Percentiles rank a stretch among this genome's conserved stretches.
These are phyloP conservation scores for Leptinotarsa undecemlineata DNA, from an alignment of 1,140 invertebrate species.

Conservation along the genomic window DNA sequence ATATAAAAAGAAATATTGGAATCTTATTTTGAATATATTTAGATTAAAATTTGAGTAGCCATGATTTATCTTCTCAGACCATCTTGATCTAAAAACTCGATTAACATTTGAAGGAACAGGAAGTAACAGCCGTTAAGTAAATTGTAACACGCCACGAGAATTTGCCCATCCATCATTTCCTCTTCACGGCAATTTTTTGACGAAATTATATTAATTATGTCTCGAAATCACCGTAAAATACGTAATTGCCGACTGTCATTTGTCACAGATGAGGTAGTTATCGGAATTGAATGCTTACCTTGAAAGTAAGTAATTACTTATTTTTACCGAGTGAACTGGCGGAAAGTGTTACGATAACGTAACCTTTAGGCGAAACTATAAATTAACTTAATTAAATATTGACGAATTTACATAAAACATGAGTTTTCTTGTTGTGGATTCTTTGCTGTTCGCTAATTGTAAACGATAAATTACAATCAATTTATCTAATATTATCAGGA, in stretches of 20 bases:
- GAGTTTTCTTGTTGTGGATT: background rate
- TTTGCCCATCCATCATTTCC: background rate
- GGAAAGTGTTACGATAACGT: background rate
- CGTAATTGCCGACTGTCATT: background rate
- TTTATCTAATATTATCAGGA: no score
- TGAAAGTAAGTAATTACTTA: background rate
- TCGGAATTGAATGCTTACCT: constrained; percentile 4
- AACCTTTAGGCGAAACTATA: constrained; percentile 1
- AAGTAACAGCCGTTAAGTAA: background rate
- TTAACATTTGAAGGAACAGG: background rate
- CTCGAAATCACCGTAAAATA: background rate
- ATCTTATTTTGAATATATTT: no score
- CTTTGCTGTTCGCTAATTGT: background rate
- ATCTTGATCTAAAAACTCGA: no score
- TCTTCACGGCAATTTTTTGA: background rate
- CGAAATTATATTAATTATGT: background rate
- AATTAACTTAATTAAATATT: background rate
- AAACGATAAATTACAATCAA: no score
- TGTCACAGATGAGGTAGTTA: constrained; percentile 2
- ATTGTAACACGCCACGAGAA: background rate
- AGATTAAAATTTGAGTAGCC: no score
- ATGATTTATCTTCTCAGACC: no score
- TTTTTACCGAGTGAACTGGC: background rate
- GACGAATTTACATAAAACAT: constrained; percentile 1
- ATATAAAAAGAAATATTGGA: no score